These are phyloP conservation scores for Pachyrhynchus sulphureomaculatus DNA, from an alignment of 1,140 invertebrate species.

Conservation along the genomic window DNA sequence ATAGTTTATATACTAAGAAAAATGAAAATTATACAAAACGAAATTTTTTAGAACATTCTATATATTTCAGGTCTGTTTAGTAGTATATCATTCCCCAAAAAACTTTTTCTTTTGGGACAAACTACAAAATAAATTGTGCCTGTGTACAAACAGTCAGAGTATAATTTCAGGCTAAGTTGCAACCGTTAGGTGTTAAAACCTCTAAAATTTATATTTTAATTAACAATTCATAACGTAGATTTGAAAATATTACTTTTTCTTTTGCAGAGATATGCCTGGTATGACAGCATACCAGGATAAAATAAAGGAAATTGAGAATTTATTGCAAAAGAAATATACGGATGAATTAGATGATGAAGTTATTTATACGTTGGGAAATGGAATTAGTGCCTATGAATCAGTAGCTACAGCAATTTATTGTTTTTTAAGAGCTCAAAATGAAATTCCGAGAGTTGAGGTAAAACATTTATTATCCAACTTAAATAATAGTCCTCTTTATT, in stretches of 20 bases:
- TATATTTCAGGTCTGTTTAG: too few species aligned
- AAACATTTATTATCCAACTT: too few species aligned
- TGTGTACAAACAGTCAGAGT: too few species aligned
- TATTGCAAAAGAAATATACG: slow-evolving; percentile 50
- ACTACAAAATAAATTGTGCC: too few species aligned
- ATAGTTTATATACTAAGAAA: too few species aligned
- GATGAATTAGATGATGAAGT: slow-evolving; percentile 55
- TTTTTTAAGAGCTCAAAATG: slow-evolving; percentile 64
- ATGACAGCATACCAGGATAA: slow-evolving; percentile 55
- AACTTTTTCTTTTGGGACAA: too few species aligned
- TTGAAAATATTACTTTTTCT: slow-evolving; percentile 1
- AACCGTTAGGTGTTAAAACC: background rate
- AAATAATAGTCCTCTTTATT: too few species aligned
- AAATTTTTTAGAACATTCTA: too few species aligned
- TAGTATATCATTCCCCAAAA: too few species aligned
- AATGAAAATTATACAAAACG: too few species aligned
- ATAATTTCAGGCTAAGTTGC: background rate
- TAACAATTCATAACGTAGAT: too few species aligned
- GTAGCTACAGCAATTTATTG: slow-evolving; percentile 78
- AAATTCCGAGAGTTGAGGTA: slow-evolving; percentile 60
- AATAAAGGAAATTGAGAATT: slow-evolving; percentile 54
- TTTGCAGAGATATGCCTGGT: slow-evolving; percentile 8
- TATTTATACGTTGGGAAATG: slow-evolving; percentile 61
- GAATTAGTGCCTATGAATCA: slow-evolving; percentile 66
- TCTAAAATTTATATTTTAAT: background rate